phyloP scores from a whole-genome alignment of 2,113 vertebrate genomes.

The Parus major region DNA sequence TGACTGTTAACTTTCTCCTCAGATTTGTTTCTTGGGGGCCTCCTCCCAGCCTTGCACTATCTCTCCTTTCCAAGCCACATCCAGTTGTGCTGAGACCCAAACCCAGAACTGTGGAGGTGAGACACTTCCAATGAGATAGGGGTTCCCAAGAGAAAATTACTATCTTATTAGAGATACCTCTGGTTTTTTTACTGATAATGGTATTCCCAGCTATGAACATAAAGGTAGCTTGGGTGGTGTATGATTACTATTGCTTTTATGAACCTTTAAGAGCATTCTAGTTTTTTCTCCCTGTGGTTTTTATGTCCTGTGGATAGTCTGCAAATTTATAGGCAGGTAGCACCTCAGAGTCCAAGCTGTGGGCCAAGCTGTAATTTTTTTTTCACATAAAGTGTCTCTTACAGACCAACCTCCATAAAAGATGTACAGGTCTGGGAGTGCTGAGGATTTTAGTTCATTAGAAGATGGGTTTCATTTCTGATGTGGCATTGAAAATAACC shows the following conservation, averaged over 20 bases:
- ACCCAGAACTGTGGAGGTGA: background rate
- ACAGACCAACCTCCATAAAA: background rate
- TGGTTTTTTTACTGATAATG: background rate
- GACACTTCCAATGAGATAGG: background rate
- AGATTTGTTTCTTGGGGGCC: background rate
- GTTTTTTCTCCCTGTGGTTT: background rate
- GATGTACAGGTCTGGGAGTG: background rate
- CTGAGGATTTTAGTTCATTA: background rate
- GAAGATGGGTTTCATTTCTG: background rate
- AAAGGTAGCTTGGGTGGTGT: background rate
- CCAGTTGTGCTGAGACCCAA: background rate
- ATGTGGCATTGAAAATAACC: background rate
- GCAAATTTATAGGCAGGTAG: background rate
- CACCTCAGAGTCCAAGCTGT: background rate
- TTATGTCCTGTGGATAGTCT: background rate
- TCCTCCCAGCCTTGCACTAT: background rate
- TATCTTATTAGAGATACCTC: background rate
- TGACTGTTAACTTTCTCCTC: background rate
- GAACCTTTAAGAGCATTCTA: background rate
- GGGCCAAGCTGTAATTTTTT: slow-evolving; percentile 4
- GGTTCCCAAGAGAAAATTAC: background rate
- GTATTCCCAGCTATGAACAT: background rate
- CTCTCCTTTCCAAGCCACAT: background rate
- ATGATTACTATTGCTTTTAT: background rate
- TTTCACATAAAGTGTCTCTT: background rate